Conservation (phyloP, 2,888 invertebrate genomes). For the Trichacis sp. region DNA sequence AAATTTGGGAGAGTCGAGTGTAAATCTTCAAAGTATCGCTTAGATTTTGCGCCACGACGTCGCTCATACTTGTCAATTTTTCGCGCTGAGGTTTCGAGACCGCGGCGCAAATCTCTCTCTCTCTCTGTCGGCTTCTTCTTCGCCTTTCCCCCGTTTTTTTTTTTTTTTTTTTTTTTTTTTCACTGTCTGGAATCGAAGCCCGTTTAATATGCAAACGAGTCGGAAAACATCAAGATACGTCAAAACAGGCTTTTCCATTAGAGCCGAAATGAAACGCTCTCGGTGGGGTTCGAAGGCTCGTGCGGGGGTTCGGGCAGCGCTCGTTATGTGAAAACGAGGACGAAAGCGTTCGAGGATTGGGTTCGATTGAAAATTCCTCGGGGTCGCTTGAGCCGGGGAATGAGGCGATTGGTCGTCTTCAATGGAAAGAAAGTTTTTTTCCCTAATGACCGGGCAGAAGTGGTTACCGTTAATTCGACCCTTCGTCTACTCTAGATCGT, state of each 20-base stretch:
- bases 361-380: slow-evolving; percentile 39
- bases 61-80: slow-evolving; percentile 26
- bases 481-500: slow-evolving; percentile 41
- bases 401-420: slow-evolving; percentile 49
- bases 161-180: no score
- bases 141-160: no score
- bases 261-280: slow-evolving; percentile 8
- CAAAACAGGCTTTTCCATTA: not conserved
- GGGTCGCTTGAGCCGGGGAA: slow-evolving; percentile 16
- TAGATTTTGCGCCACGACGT: slow-evolving; percentile 5
- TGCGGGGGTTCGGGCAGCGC: not conserved
- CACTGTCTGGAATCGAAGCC: no score
- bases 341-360: slow-evolving; percentile 48
- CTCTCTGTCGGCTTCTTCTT: slow-evolving; percentile 1
- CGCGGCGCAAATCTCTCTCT: slow-evolving; percentile 1
- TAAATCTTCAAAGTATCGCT: slow-evolving; percentile 9
- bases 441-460: slow-evolving; percentile 59
- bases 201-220: no score
- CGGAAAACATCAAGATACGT: no score
- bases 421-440: slow-evolving; percentile 55
- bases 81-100: slow-evolving; percentile 7
- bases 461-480: slow-evolving; percentile 63
- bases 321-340: slow-evolving; percentile 49
- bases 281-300: not conserved
- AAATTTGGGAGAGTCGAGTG: no score